These are phyloP conservation scores for Festucalex cinctus DNA, from an alignment of 2,113 vertebrate species.

Conservation along the genomic window DNA sequence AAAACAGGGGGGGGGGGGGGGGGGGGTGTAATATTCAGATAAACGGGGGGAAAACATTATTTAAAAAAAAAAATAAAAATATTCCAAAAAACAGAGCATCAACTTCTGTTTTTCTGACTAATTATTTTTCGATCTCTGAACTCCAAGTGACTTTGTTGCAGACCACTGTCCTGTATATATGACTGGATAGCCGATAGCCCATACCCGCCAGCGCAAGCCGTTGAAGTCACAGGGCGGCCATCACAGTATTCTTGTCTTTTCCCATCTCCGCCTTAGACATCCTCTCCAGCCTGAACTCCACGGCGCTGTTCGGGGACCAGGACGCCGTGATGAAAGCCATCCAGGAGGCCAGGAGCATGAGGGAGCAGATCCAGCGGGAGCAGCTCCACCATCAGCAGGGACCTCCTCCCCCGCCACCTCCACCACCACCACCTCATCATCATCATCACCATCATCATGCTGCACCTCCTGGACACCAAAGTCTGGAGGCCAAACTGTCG, in stretches of 20 bases:
- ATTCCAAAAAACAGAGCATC: no score
- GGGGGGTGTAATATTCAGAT: no score
- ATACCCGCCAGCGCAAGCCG: no score
- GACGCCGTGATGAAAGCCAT: slow-evolving; percentile 99
- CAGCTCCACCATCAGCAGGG: slow-evolving; percentile 81
- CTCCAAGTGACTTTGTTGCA: no score
- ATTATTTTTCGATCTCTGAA: no score
- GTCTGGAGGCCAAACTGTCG: slow-evolving; percentile 87
- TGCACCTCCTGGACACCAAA: slow-evolving; percentile 38
- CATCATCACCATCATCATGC: background rate
- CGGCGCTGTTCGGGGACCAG: slow-evolving; percentile 96
- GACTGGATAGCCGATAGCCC: no score
- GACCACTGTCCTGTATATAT: no score
- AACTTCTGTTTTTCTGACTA: no score
- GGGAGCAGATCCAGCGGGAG: slow-evolving; percentile 93
- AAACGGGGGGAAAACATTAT: no score
- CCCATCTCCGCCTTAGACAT: slow-evolving; percentile 79
- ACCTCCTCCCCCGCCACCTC: slow-evolving; percentile 67
- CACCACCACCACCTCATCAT: background rate
- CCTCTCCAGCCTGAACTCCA: slow-evolving; percentile 96
- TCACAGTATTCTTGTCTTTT: background rate
- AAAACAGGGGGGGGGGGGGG: no score
- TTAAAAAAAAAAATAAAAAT: no score
- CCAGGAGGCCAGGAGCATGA: slow-evolving; percentile 95
- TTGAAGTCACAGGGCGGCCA: no score